Percentiles rank a stretch among this genome's conserved stretches.
phyloP scores from a whole-genome alignment of 1,140 invertebrate genomes.

The Thaumetopoea pityocampa region DNA sequence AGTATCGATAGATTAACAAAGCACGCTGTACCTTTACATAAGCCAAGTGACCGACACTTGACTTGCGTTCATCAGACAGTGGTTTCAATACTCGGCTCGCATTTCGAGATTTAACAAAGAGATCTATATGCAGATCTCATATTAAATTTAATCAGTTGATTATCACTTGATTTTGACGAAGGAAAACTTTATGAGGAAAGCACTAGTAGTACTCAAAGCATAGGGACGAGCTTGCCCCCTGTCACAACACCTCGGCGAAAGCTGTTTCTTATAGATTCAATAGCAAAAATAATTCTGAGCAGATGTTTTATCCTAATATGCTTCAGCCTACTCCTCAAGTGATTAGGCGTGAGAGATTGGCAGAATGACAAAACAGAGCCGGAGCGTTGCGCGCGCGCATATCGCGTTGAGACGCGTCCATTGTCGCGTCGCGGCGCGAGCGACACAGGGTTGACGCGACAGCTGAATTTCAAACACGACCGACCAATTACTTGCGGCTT shows the following conservation, averaged over 20 bases:
- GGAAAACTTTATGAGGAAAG: neutral
- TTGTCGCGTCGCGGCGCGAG: conserved; percentile 25
- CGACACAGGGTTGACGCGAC: conserved; percentile 27
- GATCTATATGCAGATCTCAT: too few species aligned
- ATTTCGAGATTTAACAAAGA: too few species aligned
- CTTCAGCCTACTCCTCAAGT: neutral
- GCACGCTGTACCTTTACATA: too few species aligned
- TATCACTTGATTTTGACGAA: too few species aligned
- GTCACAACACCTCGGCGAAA: too few species aligned
- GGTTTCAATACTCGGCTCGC: too few species aligned
- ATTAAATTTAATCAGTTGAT: too few species aligned
- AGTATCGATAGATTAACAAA: too few species aligned
- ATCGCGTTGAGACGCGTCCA: conserved; percentile 31
- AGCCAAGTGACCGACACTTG: too few species aligned
- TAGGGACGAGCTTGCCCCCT: too few species aligned
- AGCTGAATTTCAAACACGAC: conserved; percentile 40
- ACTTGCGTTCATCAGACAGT: too few species aligned
- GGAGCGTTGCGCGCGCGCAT: neutral
- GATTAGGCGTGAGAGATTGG: neutral
- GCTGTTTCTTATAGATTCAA: neutral
- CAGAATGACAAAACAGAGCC: conserved; percentile 15
- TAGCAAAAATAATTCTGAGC: neutral
- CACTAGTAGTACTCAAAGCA: too few species aligned
- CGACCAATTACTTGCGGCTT: conserved; percentile 33
- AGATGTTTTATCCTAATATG: neutral